Conservation (phyloP, 2,888 invertebrate species). For the Callimorpha dominula region DNA sequence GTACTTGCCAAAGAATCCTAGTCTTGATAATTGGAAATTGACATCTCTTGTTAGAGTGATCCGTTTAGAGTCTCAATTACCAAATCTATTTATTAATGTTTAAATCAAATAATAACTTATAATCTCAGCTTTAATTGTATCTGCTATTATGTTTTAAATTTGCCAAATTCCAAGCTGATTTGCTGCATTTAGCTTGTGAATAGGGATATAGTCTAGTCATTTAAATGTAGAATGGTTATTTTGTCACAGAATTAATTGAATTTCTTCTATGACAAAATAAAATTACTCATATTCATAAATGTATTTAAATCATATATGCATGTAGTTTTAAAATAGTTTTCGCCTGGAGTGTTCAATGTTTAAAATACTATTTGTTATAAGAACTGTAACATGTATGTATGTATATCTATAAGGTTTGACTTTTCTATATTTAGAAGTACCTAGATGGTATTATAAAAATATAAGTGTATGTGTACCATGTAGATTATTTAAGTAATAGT, state of each 20-base stretch:
- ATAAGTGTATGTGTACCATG: slow-evolving; percentile 41
- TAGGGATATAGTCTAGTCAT: slow-evolving; percentile 59
- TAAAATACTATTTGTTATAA: slow-evolving; percentile 38
- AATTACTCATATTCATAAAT: slow-evolving; percentile 17
- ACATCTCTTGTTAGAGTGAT: slow-evolving; percentile 90
- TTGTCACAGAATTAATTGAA: slow-evolving; percentile 17
- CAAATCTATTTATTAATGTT: slow-evolving; percentile 88
- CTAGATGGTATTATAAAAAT: slow-evolving; percentile 25
- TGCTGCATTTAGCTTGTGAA: slow-evolving; percentile 67
- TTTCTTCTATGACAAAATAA: slow-evolving; percentile 14
- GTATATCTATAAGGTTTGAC: slow-evolving; percentile 23
- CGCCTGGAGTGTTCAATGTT: slow-evolving; percentile 69
- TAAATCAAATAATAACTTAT: slow-evolving; percentile 44
- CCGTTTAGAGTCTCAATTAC: slow-evolving; percentile 90
- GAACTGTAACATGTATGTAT: slow-evolving; percentile 14
- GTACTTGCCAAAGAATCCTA: slow-evolving; percentile 70
- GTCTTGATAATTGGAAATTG: slow-evolving; percentile 87
- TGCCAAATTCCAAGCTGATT: slow-evolving; percentile 53
- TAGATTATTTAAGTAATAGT: slow-evolving; percentile 17
- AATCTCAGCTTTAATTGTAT: slow-evolving; percentile 42
- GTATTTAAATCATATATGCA: slow-evolving; percentile 41
- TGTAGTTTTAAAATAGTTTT: slow-evolving; percentile 51
- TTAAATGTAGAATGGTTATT: slow-evolving; percentile 22
- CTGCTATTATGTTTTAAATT: slow-evolving; percentile 46
- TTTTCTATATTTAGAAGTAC: slow-evolving; percentile 37